These are phyloP conservation scores for Apoda limacodes DNA, from an alignment of 2,888 invertebrate species.

Conservation along the genomic window DNA sequence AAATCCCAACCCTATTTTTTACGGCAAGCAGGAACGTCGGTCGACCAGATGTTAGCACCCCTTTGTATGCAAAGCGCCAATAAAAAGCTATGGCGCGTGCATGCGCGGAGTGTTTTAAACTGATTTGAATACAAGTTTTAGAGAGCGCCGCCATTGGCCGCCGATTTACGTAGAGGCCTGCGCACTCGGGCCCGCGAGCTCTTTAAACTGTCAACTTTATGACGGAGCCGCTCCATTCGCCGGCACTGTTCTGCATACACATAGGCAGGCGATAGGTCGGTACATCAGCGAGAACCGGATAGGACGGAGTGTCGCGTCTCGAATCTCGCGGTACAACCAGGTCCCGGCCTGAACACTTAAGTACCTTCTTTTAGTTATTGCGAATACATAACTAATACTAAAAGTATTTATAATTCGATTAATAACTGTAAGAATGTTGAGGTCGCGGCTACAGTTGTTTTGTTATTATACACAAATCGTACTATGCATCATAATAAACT, in stretches of 20 bases:
- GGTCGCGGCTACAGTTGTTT: no score
- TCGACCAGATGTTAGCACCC: constrained; percentile 25
- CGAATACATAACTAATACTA: no score
- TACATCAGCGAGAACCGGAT: neutral
- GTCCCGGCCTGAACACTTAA: no score
- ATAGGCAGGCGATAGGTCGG: neutral
- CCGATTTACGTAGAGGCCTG: constrained; percentile 43
- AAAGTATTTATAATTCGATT: no score
- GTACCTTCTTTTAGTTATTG: no score
- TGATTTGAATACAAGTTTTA: constrained; percentile 67
- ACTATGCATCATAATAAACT: no score
- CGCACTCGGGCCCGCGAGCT: constrained; percentile 35
- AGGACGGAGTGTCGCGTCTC: neutral
- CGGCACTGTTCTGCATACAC: constrained; percentile 20
- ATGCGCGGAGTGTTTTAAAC: constrained; percentile 66
- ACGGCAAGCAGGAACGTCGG: constrained; percentile 25
- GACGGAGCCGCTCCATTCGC: constrained; percentile 44
- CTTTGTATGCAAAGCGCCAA: constrained; percentile 56
- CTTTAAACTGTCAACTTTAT: constrained; percentile 47
- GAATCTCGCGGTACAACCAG: constrained; percentile 1
- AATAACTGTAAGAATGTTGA: no score
- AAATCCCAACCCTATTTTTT: constrained; percentile 30
- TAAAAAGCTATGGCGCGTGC: constrained; percentile 57
- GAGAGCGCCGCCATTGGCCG: constrained; percentile 54
- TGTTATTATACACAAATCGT: no score